Conservation (phyloP, 1,140 invertebrate species). For the Oedothorax gibbosus region DNA sequence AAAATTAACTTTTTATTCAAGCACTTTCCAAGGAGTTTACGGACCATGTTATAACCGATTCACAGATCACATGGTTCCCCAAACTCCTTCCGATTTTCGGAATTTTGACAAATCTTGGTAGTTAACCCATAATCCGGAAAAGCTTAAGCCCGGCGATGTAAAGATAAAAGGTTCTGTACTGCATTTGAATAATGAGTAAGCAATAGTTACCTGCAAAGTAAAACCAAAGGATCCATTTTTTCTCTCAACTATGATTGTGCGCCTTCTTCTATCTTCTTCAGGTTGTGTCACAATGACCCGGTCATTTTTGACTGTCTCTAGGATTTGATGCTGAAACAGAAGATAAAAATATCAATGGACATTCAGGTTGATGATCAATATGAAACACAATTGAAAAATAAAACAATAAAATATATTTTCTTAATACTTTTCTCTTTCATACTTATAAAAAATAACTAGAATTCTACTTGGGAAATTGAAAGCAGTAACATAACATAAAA, state of each 20-base stretch:
- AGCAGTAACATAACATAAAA: not conserved
- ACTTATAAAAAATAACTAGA: not conserved
- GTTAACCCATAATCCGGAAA: not conserved
- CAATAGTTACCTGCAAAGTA: slow-evolving; percentile 78
- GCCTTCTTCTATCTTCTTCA: slow-evolving; percentile 85
- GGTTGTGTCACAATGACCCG: slow-evolving; percentile 78
- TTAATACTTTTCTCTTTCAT: not conserved
- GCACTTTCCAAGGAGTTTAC: no score
- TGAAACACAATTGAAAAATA: no score
- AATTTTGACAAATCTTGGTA: not conserved
- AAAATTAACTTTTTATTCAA: no score
- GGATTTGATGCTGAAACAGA: slow-evolving; percentile 67
- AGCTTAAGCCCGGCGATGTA: not conserved
- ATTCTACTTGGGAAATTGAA: not conserved
- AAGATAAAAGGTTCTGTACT: not conserved
- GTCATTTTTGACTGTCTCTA: slow-evolving; percentile 86
- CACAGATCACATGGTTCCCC: no score
- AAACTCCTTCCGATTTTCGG: not conserved
- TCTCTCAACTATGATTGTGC: slow-evolving; percentile 89
- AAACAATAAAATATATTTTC: not conserved
- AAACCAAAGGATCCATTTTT: slow-evolving; percentile 93
- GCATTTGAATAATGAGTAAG: no score
- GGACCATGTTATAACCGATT: no score
- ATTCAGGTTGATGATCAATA: no score
- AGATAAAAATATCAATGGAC: not conserved